These are phyloP conservation scores for Celastrina argiolus DNA, from an alignment of 2,888 invertebrate species.

Conservation along the genomic window DNA sequence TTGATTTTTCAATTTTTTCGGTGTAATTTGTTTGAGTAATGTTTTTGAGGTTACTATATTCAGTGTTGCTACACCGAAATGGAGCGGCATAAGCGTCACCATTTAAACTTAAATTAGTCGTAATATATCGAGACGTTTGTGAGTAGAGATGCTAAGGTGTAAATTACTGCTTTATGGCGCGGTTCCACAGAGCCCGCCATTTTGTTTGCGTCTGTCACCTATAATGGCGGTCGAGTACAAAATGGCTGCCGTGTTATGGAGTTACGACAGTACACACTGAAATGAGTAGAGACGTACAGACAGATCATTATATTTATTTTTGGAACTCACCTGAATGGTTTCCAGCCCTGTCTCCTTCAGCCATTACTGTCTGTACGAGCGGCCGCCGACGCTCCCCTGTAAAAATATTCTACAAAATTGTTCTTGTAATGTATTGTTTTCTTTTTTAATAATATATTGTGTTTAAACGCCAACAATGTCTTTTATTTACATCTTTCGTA, in stretches of 20 bases:
- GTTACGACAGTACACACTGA: background rate
- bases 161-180: conserved; percentile 40
- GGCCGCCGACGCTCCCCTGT: conserved; percentile 38
- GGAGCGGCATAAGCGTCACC: conserved; percentile 42
- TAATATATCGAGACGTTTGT: conserved; percentile 40
- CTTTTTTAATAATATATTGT: conserved; percentile 76
- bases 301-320: conserved; percentile 14
- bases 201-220: conserved; percentile 22
- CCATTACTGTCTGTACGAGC: conserved; percentile 23
- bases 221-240: conserved; percentile 1
- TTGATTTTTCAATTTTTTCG: background rate
- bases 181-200: conserved; percentile 27
- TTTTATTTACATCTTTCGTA: conserved; percentile 43
- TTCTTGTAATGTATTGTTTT: conserved; percentile 74
- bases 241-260: background rate
- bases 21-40: background rate
- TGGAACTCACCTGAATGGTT: background rate
- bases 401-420: conserved; percentile 72
- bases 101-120: conserved; percentile 42
- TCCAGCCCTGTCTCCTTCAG: background rate
- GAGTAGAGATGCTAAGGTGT: conserved; percentile 46
- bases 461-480: conserved; percentile 60
- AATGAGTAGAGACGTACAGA: conserved; percentile 23
- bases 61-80: conserved; percentile 13
- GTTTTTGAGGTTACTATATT: background rate